Evolutionary conservation across 2,888 invertebrate genomes (phyloP).

Genomic region (Fissipunctia ypsillon): DNA sequence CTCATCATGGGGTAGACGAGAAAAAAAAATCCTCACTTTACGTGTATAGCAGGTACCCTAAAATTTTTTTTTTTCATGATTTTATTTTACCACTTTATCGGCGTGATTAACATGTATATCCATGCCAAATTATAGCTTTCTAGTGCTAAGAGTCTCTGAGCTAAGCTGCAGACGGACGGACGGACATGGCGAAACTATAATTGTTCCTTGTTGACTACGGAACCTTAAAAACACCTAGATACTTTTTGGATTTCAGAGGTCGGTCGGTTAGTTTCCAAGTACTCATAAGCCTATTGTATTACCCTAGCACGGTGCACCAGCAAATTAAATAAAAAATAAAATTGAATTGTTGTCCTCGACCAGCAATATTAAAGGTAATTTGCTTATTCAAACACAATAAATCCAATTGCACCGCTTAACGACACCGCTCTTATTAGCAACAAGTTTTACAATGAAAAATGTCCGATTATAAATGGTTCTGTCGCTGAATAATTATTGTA

Average conservation of each 20-base stretch:
- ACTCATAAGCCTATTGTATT: constrained; percentile 7
- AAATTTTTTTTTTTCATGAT: no score
- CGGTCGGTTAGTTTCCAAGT: constrained; percentile 18
- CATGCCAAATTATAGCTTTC: no score
- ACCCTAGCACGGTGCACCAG: constrained; percentile 27
- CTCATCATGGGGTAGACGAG: no score
- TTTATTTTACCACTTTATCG: no score
- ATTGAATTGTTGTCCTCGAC: constrained; percentile 43
- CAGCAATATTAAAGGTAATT: constrained; percentile 45
- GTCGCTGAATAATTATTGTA: neutral
- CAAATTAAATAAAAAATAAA: constrained; percentile 47
- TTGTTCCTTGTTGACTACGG: no score
- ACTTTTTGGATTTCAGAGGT: neutral
- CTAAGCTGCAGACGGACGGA: no score
- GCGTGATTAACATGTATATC: no score
- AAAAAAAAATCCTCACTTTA: no score
- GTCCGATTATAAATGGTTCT: neutral
- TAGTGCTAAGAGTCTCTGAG: no score
- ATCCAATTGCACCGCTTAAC: constrained; percentile 36
- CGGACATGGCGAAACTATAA: no score
- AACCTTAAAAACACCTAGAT: no score
- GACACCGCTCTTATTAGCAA: constrained; percentile 14
- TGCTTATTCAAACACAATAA: constrained; percentile 49
- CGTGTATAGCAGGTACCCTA: no score
- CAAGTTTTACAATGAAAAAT: constrained; percentile 29